phyloP scores from a whole-genome alignment of 2,888 invertebrate species.

The Apotomis turbidana region DNA sequence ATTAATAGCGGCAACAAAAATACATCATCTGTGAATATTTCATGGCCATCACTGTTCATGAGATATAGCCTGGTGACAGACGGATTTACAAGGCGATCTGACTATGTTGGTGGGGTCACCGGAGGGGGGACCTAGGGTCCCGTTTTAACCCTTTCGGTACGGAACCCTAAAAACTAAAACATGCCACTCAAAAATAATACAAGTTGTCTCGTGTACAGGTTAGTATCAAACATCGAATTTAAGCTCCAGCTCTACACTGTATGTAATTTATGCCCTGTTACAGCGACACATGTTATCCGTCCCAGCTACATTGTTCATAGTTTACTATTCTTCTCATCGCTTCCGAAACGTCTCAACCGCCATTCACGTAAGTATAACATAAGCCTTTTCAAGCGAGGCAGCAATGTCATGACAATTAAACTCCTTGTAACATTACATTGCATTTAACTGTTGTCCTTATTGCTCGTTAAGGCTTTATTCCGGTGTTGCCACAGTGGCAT shows the following conservation, averaged over 20 bases:
- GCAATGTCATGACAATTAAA: neutral
- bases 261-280: neutral
- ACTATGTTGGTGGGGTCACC: no score
- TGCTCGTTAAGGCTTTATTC: neutral
- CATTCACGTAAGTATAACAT: neutral
- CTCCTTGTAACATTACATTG: neutral
- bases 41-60: no score
- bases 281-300: neutral
- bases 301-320: neutral
- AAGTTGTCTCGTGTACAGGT: no score
- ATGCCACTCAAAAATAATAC: no score
- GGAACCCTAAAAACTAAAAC: no score
- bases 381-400: neutral
- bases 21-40: no score
- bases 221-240: no score
- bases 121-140: no score
- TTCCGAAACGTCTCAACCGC: neutral
- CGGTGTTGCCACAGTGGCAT: neutral
- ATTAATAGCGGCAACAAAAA: no score
- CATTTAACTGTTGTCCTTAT: neutral
- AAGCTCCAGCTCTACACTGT: neutral
- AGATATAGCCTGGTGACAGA: no score
- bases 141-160: no score
- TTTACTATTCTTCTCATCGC: neutral
- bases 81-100: no score